phyloP scores from a whole-genome alignment of 2,113 vertebrate species.

The Poeciliopsis retropinna region DNA sequence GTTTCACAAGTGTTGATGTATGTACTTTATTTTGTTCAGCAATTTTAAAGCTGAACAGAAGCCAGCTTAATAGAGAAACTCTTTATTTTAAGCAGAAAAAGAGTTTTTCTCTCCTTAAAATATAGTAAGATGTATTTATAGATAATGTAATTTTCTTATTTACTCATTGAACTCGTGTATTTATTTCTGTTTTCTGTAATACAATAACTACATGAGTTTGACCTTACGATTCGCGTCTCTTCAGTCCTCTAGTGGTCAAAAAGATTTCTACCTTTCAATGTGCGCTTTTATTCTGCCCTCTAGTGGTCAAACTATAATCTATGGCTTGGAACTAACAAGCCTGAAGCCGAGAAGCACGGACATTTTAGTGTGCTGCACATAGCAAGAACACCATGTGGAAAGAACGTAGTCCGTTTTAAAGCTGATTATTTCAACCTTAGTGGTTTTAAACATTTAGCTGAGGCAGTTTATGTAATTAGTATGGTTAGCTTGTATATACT shows the following conservation, averaged over 20 bases:
- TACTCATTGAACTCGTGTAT: neutral
- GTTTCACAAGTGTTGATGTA: neutral
- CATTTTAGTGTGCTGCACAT: slow-evolving; percentile 15
- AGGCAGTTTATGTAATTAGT: neutral
- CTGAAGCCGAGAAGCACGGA: slow-evolving; percentile 36
- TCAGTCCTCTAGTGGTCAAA: neutral
- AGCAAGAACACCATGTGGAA: slow-evolving; percentile 48
- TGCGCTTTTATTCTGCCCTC: neutral
- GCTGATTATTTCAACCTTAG: rapidly evolving
- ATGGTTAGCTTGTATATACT: rapidly evolving
- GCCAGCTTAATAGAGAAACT: no score
- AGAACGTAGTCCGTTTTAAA: neutral
- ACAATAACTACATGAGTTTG: neutral
- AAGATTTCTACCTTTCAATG: neutral
- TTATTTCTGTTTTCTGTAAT: neutral
- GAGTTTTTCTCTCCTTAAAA: neutral
- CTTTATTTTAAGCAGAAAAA: no score
- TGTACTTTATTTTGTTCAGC: neutral
- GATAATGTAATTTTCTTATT: neutral
- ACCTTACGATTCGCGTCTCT: neutral
- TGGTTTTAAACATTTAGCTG: rapidly evolving
- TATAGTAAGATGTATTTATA: neutral
- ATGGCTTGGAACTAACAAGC: slow-evolving; percentile 24
- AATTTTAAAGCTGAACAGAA: neutral
- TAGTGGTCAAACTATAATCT: neutral